Evolutionary conservation across 1,140 invertebrate species (phyloP).

Genomic region (Acromyrmex heyeri): DNA sequence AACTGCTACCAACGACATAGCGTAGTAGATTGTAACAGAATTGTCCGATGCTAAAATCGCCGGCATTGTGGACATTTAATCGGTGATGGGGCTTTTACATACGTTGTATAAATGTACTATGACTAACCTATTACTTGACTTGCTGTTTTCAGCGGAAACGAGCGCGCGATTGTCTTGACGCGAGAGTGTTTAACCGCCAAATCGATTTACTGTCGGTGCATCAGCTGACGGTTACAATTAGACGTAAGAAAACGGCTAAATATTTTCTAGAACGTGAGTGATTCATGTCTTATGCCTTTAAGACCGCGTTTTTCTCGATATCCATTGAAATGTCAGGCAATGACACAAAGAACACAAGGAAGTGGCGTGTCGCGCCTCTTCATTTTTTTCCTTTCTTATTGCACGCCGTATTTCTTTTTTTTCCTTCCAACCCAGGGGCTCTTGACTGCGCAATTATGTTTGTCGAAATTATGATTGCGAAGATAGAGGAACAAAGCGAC

Average conservation of each 20-base stretch:
- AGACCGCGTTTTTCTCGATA: not conserved
- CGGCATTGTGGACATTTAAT: constrained; percentile 46
- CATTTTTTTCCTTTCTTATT: not conserved
- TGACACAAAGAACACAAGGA: not conserved
- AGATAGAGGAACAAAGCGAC: constrained; percentile 14
- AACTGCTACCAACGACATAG: not conserved
- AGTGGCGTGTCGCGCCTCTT: not conserved
- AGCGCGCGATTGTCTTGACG: constrained; percentile 39
- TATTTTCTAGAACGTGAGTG: constrained; percentile 47
- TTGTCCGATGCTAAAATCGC: constrained; percentile 31
- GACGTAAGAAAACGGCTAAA: constrained; percentile 31
- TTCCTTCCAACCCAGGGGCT: not conserved
- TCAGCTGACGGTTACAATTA: constrained; percentile 53
- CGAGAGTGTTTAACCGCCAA: constrained; percentile 39
- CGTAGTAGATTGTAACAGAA: constrained; percentile 24
- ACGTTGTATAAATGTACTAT: constrained; percentile 57
- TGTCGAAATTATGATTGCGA: constrained; percentile 36
- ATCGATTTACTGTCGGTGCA: constrained; percentile 64
- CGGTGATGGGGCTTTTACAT: constrained; percentile 37
- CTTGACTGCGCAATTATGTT: constrained; percentile 22
- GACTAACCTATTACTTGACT: constrained; percentile 34
- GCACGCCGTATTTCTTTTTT: not conserved
- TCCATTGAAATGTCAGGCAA: not conserved
- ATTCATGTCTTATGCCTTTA: not conserved
- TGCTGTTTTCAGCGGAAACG: constrained; percentile 42